Base-by-base conservation (phyloP, 2,797 vertebrate species). In the Eulemur albifrons region DNA sequence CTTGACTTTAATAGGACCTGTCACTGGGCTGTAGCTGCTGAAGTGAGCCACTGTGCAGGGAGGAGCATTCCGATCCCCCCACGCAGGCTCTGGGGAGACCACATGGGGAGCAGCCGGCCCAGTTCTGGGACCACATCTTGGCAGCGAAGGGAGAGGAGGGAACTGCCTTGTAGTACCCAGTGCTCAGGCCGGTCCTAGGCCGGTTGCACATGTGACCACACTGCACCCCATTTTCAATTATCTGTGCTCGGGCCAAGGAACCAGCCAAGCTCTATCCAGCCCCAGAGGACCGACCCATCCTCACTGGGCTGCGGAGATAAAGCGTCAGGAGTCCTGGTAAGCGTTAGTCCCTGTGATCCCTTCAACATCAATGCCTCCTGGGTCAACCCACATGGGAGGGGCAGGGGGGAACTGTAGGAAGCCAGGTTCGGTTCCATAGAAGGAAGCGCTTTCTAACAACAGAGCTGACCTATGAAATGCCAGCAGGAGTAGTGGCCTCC, bases 401-500 rank as follows among this genome's bases (percentile, higher is more conserved):
- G 48, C 20, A 32, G 8, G 77, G 63, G 50, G 67, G 2, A n/a
- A 50, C n/a, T 14, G 32, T 1, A 69, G 61, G 48, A 67, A 81
- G 63, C 65, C 57, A 82, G 59, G 59, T 43, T 40, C 52, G 8
- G 21, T 52, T 63, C 93, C 95, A 73, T 0, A 75, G 94, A 84
- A 70, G 40, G 87, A 93, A 85, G 84, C 75, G 85, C 96, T 97
- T 95, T 97, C 95, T 90, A 96, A 81, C 59, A 95, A 95, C 17
- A 88, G 48, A 72, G 80, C 12, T 12, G 18, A 87, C 48, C 76
- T 63, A 50, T 20, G 5, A 65, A 63, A 82, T 5, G 23, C 43
- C 38, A 25, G 35, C 38, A 40, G 57, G 18, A 91, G 54, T 35
- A 70, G 65, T 1, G 17, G 72, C 72, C 88, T 91, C 81, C 25